These are phyloP conservation scores for Sebastes oblongus DNA, from an alignment of 2,797 vertebrate genomes.

Conservation along the genomic window DNA sequence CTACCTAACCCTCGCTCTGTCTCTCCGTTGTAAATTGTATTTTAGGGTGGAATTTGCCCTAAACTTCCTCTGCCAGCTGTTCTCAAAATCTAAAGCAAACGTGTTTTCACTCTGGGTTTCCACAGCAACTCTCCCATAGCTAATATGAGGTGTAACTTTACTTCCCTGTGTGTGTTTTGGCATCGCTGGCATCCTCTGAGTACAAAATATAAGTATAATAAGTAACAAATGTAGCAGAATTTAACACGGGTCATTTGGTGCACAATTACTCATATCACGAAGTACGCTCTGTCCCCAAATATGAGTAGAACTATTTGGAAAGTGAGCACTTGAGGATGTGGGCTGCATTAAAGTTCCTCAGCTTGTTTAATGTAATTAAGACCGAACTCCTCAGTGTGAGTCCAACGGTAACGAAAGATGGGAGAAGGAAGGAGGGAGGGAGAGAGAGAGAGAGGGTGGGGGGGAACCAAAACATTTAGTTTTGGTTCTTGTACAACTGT, in stretches of 20 bases:
- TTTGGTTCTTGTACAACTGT: background rate
- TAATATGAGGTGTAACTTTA: conserved; percentile 57
- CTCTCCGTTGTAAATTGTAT: conserved; percentile 5
- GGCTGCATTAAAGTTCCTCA: conserved; percentile 19
- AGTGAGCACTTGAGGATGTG: conserved; percentile 31
- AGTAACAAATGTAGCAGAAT: conserved; percentile 47
- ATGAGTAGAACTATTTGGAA: conserved; percentile 1
- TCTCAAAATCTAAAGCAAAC: conserved; percentile 28
- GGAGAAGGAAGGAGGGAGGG: background rate
- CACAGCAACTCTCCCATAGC: conserved; percentile 44
- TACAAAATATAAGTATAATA: conserved; percentile 38
- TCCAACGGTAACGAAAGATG: conserved; percentile 31
- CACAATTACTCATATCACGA: conserved; percentile 1
- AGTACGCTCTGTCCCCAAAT: conserved; percentile 6
- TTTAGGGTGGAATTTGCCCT: conserved; percentile 42
- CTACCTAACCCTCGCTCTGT: background rate
- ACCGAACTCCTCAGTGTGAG: background rate
- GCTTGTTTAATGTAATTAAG: conserved; percentile 58
- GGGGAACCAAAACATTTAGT: background rate
- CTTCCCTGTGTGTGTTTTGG: conserved; percentile 63
- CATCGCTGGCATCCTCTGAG: conserved; percentile 29
- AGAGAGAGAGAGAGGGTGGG: too few species aligned
- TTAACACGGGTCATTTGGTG: conserved; percentile 26
- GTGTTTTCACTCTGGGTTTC: conserved; percentile 52
- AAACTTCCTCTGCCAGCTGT: conserved; percentile 48